These are phyloP conservation scores for Periophthalmus modestus DNA, from an alignment of 2,113 vertebrate species.

Conservation along the genomic window DNA sequence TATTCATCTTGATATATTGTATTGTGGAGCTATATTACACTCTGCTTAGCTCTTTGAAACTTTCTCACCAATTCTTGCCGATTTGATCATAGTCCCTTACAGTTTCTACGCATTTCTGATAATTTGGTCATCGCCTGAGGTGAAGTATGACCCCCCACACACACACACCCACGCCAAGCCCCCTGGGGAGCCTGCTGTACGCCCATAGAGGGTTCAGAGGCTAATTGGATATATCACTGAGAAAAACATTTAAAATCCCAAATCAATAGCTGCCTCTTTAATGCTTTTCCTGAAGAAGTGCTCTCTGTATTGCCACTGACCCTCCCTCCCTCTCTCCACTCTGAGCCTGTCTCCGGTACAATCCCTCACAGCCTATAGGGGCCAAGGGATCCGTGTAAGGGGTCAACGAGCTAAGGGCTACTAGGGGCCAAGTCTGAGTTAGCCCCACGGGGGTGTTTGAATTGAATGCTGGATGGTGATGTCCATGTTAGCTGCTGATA, in stretches of 20 bases:
- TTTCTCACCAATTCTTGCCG: constrained; percentile 17
- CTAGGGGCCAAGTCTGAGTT: constrained; percentile 52
- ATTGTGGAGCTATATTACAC: neutral
- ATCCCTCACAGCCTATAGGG: constrained; percentile 67
- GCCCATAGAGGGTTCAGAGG: constrained; percentile 77
- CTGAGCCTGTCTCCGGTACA: constrained; percentile 46
- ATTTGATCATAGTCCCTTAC: constrained; percentile 53
- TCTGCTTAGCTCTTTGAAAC: constrained; percentile 7
- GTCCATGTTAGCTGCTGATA: constrained; percentile 48
- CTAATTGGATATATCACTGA: constrained; percentile 79
- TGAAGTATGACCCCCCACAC: constrained; percentile 46
- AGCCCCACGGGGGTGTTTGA: constrained; percentile 61
- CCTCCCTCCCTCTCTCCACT: constrained; percentile 37
- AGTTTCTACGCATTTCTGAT: constrained; percentile 58
- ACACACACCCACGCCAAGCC: constrained; percentile 34
- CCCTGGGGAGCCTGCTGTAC: constrained; percentile 58
- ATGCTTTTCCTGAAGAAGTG: constrained; percentile 77
- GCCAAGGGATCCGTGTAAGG: constrained; percentile 50
- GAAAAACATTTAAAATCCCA: constrained; percentile 80
- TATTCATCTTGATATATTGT: neutral
- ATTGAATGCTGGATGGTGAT: constrained; percentile 55
- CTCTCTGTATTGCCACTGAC: constrained; percentile 61
- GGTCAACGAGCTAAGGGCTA: constrained; percentile 64
- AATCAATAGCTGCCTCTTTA: constrained; percentile 80
- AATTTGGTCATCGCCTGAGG: constrained; percentile 41